Percentiles rank a stretch among this genome's conserved stretches.
phyloP scores from a whole-genome alignment of 2,797 vertebrate species.

The Ceyx erithaca region DNA sequence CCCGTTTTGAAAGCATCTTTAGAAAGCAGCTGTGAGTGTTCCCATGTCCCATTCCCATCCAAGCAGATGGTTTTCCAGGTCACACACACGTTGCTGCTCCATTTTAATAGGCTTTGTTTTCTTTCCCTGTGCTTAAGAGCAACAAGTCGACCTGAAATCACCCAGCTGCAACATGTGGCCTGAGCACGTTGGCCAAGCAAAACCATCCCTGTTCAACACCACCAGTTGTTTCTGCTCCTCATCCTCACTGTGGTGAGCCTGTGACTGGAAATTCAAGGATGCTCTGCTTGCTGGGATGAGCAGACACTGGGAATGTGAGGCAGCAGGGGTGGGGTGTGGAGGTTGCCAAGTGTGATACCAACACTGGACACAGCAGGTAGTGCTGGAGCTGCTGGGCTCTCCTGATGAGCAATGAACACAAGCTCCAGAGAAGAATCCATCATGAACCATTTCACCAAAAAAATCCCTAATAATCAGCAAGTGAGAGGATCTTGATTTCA shows the following conservation, averaged over 20 bases:
- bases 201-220: not conserved
- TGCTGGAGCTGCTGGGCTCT: fast-evolving
- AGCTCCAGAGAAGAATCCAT: not conserved
- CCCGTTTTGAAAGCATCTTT: not conserved
- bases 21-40: not conserved
- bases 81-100: fast-evolving
- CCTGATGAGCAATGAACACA: not conserved
- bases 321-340: not conserved
- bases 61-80: not conserved
- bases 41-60: fast-evolving
- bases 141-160: not conserved
- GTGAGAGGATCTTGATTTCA: not conserved
- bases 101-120: not conserved
- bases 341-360: fast-evolving
- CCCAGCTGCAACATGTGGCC: not conserved
- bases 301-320: not conserved
- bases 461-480: not conserved
- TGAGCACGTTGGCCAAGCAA: not conserved
- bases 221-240: not conserved
- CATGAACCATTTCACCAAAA: not conserved
- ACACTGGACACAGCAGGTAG: not conserved
- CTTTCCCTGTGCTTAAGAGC: not conserved
- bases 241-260: not conserved
- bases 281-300: not conserved
- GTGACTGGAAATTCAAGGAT: not conserved